These are phyloP conservation scores for Drosophila phalerata DNA, from an alignment of 2,888 invertebrate genomes.

Conservation along the genomic window DNA sequence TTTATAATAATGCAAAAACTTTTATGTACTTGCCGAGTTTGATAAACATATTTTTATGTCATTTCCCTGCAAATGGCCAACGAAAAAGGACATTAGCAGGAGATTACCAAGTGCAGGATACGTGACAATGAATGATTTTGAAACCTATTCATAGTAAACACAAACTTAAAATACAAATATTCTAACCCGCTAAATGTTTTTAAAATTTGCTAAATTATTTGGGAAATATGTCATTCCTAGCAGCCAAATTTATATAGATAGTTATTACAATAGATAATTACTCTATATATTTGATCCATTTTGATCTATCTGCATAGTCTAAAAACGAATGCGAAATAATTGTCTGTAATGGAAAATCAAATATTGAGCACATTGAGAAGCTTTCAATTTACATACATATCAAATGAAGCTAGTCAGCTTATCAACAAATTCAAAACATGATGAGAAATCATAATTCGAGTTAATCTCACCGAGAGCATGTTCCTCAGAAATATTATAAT, in stretches of 20 bases:
- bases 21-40: slow-evolving; percentile 27
- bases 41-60: slow-evolving; percentile 28
- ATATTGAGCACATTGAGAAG: not conserved
- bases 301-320: too few relatives aligned
- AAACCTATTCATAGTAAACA: not conserved
- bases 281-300: too few relatives aligned
- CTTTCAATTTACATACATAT: not conserved
- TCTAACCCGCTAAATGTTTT: not conserved
- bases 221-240: too few relatives aligned
- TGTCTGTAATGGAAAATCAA: too few relatives aligned
- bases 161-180: not conserved
- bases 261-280: too few relatives aligned
- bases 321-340: too few relatives aligned
- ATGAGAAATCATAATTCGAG: not conserved
- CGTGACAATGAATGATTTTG: slow-evolving; percentile 22
- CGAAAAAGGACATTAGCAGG: slow-evolving; percentile 11
- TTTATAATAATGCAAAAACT: slow-evolving; percentile 29
- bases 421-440: not conserved
- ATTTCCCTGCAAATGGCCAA: not conserved
- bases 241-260: too few relatives aligned
- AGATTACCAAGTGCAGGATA: slow-evolving; percentile 6
- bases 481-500: not conserved
- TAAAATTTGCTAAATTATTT: too few relatives aligned
- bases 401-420: not conserved
- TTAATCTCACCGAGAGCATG: not conserved